Evolutionary conservation across 2,888 invertebrate genomes (phyloP).

Genomic region (Tridacna crocea): DNA sequence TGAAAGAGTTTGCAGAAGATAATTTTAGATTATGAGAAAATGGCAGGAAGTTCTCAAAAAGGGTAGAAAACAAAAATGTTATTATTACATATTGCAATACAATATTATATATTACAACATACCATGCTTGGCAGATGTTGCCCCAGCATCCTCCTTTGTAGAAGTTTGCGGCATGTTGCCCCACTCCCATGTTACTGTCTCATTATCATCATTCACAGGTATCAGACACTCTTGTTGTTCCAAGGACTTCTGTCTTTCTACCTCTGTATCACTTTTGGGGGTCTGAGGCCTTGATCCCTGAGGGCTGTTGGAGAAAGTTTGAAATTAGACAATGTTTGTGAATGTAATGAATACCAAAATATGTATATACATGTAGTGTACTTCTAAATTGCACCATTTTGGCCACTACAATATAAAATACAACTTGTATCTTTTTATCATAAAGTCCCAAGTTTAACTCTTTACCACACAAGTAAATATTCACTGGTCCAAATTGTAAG

Average conservation of each 20-base stretch:
- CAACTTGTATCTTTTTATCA: no score
- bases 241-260: slow-evolving; percentile 87
- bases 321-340: no score
- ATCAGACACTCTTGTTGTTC: slow-evolving; percentile 84
- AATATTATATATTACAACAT: neutral
- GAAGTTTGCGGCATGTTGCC: slow-evolving; percentile 74
- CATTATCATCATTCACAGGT: slow-evolving; percentile 61
- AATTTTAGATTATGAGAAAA: no score
- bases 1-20: no score
- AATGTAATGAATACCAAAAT: no score
- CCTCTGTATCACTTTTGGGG: slow-evolving; percentile 95
- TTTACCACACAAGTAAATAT: no score
- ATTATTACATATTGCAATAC: neutral
- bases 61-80: neutral
- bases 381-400: no score
- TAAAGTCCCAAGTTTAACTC: no score
- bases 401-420: no score
- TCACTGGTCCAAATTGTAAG: no score
- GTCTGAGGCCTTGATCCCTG: slow-evolving; percentile 69
- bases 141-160: neutral
- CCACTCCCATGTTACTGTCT: slow-evolving; percentile 79
- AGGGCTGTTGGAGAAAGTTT: slow-evolving; percentile 63
- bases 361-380: no score
- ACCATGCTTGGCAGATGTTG: slow-evolving; percentile 4
- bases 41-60: no score